Evolutionary conservation across 2,888 invertebrate species (phyloP), one percentile per base, ranked within the genome.

Genomic region (Cephonodes hylas): DNA sequence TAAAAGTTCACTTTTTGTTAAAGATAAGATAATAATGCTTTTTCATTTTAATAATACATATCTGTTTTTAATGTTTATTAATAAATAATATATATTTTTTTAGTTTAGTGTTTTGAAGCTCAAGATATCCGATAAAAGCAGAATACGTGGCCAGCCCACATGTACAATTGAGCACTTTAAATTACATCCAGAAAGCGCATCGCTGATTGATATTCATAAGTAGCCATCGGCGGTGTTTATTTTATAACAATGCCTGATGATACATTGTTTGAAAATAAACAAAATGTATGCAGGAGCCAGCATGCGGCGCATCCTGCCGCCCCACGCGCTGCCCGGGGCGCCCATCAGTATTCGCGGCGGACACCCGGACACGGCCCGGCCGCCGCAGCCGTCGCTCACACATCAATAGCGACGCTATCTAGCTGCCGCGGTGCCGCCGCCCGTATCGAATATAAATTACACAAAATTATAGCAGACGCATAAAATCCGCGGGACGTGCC

Each of bases 391-490:
- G 58, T 58, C 46, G 63, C 64, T 66, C 64, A 80, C 81, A 88
- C 88, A 84, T 88, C 88, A 87, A 89, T 88, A 85, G 86, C 79
- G 83, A 82, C 83, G 81, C 82, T 85, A 87, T 86, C 84, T 83
- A 86, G 74, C 74, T 77, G 81, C 86, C 85, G 86, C 79, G 66
- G 71, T 18, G 42, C 27, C 61, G 59, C 57, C 59, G 67, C 62
- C 78, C 83, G 88, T 81, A 87, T 85, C 85, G 91, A 89, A 91
- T 91, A 89, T 90, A 89, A 90, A 91, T 88, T 88, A 88, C 84
- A 85, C 84, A 77, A 89, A 83, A 84, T 84, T 83, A 84, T 84
- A 83, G 83, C 77, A 83, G 81, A 80, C 81, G 82, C 81, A 84
- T 83, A 82, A 83, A 83, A 80, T 83, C 83, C 73, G 81, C 84